phyloP scores from a whole-genome alignment of 2,113 vertebrate species.

The Halcyon senegalensis region DNA sequence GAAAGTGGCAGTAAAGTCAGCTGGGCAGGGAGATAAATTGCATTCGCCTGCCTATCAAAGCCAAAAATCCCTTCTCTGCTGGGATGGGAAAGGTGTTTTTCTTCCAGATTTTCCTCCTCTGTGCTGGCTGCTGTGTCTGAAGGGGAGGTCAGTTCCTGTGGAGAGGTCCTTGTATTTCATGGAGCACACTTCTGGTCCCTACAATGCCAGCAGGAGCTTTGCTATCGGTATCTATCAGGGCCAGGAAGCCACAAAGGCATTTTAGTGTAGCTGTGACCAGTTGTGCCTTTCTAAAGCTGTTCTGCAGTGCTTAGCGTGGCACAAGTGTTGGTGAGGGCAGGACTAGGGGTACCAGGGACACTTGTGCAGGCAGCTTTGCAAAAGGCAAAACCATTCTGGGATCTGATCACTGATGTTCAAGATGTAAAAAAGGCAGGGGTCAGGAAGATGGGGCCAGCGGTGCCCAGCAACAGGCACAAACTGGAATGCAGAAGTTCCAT shows the following conservation, averaged over 20 bases:
- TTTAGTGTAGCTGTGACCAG: background rate
- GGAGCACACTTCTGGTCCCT: background rate
- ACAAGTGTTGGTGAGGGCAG: too few species aligned
- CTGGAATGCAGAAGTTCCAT: background rate
- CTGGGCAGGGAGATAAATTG: background rate
- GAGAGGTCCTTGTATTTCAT: background rate
- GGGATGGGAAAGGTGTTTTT: background rate
- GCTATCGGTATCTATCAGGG: rapidly evolving
- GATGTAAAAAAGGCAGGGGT: background rate
- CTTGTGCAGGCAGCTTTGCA: background rate
- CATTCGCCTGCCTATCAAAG: background rate
- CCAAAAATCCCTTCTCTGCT: background rate
- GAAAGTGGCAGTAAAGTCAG: background rate
- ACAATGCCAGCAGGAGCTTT: background rate
- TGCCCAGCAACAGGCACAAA: background rate
- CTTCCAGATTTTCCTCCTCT: background rate
- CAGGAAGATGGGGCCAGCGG: background rate
- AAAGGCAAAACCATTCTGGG: background rate
- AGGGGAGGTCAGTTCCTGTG: background rate
- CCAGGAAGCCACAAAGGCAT: rapidly evolving
- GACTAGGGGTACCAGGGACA: background rate
- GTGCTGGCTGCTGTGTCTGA: background rate
- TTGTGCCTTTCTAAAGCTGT: background rate
- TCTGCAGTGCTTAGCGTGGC: background rate
- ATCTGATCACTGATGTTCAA: background rate